Evolutionary conservation across 2,113 vertebrate species (phyloP).

Genomic region (Podocnemis expansa): DNA sequence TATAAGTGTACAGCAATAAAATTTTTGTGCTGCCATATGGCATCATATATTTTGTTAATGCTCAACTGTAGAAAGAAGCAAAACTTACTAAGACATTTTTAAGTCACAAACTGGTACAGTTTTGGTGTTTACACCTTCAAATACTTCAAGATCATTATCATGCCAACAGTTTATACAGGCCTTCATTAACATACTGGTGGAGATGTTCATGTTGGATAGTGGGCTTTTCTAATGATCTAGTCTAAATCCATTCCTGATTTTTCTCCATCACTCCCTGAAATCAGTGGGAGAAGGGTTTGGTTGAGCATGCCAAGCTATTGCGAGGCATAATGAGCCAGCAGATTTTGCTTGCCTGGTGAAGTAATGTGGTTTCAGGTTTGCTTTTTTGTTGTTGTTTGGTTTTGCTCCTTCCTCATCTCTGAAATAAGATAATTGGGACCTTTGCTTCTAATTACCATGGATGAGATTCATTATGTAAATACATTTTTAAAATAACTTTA

Average conservation of each 20-base stretch:
- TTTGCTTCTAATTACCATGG: slow-evolving; percentile 17
- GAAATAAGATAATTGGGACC: slow-evolving; percentile 31
- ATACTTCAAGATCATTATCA: background rate
- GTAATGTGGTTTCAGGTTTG: background rate
- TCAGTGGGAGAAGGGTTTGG: background rate
- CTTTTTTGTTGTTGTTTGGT: too few species aligned
- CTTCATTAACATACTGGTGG: background rate
- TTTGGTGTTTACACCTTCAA: background rate
- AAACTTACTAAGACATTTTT: background rate
- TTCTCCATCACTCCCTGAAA: background rate
- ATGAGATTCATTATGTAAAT: slow-evolving; percentile 25
- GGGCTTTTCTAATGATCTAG: background rate
- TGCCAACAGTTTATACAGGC: background rate
- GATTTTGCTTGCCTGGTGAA: background rate
- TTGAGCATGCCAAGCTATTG: background rate
- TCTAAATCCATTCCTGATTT: background rate
- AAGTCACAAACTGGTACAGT: background rate
- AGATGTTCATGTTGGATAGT: fast-evolving
- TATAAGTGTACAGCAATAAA: background rate
- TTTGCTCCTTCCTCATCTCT: background rate
- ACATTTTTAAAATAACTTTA: slow-evolving; percentile 22
- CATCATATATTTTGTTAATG: background rate
- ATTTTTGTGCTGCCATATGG: background rate
- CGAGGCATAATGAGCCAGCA: background rate
- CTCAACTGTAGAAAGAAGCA: background rate